phyloP scores from a whole-genome alignment of 1,140 invertebrate genomes.

The Scaptomyza pallida region DNA sequence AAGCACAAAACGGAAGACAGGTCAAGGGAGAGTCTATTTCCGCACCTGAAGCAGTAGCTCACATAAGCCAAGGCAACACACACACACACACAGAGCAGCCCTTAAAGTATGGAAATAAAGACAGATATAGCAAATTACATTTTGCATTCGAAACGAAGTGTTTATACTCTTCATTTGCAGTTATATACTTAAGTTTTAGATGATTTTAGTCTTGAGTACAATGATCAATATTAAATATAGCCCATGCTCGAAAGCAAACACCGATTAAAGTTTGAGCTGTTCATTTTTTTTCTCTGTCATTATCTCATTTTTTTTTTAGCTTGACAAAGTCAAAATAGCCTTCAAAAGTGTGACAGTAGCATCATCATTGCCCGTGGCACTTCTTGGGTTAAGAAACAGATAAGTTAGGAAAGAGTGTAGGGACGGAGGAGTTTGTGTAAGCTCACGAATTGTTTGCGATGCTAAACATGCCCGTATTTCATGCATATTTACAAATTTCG shows the following conservation, averaged over 20 bases:
- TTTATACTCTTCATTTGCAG: constrained; percentile 7
- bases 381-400: not conserved
- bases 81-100: too few relatives aligned
- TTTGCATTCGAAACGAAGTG: not conserved
- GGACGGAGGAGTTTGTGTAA: constrained; percentile 9
- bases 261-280: too few relatives aligned
- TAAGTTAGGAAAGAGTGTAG: not conserved
- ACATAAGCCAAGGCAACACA: constrained; percentile 35
- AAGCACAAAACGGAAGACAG: constrained; percentile 56
- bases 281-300: not conserved
- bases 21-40: constrained; percentile 79
- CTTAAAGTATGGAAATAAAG: constrained; percentile 18
- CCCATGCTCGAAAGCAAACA: not conserved
- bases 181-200: too few relatives aligned
- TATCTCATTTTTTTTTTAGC: too few relatives aligned
- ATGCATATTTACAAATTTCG: constrained; percentile 78
- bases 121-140: not conserved
- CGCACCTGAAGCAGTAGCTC: constrained; percentile 64
- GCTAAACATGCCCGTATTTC: constrained; percentile 78
- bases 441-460: constrained; percentile 68
- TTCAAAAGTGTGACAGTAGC: not conserved
- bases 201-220: too few relatives aligned
- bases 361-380: not conserved
- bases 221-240: too few relatives aligned
- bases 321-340: constrained; percentile 4